Evolutionary conservation across 2,797 vertebrate species (phyloP), one percentile per base, ranked within the genome.

Genomic region (Neoniphon sammara): DNA sequence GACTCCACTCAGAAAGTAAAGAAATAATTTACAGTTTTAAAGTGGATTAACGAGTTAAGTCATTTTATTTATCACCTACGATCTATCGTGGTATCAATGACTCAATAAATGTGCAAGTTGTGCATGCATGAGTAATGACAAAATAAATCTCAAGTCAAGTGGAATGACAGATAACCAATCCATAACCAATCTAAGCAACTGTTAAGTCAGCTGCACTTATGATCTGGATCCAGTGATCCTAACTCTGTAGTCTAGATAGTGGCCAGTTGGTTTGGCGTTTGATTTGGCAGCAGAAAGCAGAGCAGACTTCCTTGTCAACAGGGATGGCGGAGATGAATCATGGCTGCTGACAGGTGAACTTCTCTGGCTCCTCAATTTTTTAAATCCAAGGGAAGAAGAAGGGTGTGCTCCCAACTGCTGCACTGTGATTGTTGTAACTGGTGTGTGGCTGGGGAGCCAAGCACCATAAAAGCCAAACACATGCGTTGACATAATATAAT

Each of bases 401-500:
- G 67, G 18, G 15, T 36, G 20, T 10, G 66, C 52, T 70, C 74
- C 50, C 36, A 23, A 57, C 60, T 14, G n/a, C 63, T 76, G n/a
- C 14, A 25, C 36, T 70, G 52, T 44, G 62, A 69, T 64, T 31
- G 57, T 60, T 55, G 31, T 27, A 66, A 73, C 2, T 7, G 61
- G 30, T 70, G 57, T 64, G 25, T 73, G 66, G 58, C 72, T 14
- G 7, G 53, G 30, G 58, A 59, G 78, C 69, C 77, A 77, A 85
- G 83, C 75, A 72, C 49, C 70, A 73, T 83, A 78, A 87, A 61
- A 85, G 47, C 50, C 71, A 61, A 84, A 80, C 73, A 76, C 74
- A 66, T 76, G 84, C 8, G 23, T 73, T 76, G 72, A 83, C 76
- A 86, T 74, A 78, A 80, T 73, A 53, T 75, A 86, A 87, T 86